Evolutionary conservation across 1,140 invertebrate species (phyloP).

Genomic region (Vanessa tameamea): DNA sequence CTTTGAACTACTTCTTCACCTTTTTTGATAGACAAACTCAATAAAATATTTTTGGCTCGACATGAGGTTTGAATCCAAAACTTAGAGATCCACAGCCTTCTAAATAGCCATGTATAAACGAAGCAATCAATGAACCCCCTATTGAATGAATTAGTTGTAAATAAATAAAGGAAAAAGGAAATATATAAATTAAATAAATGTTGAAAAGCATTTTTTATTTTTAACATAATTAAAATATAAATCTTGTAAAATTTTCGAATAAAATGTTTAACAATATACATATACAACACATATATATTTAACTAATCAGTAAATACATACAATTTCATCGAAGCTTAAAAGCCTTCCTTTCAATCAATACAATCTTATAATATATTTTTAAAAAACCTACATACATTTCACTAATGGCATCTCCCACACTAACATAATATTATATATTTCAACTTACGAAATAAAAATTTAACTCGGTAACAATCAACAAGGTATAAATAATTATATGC

Average conservation of each 20-base stretch:
- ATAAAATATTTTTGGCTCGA: too few relatives aligned
- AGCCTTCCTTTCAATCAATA: slow-evolving; percentile 16
- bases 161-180: background rate
- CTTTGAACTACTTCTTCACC: too few relatives aligned
- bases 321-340: slow-evolving; percentile 31
- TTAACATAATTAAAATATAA: slow-evolving; percentile 78
- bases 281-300: slow-evolving; percentile 42
- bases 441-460: slow-evolving; percentile 14
- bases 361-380: slow-evolving; percentile 26
- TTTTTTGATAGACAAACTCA: too few relatives aligned
- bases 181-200: slow-evolving; percentile 7
- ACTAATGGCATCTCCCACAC: slow-evolving; percentile 66
- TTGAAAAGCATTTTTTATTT: slow-evolving; percentile 70
- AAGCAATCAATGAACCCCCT: background rate
- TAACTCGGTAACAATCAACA: slow-evolving; percentile 28
- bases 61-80: too few relatives aligned
- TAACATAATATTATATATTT: slow-evolving; percentile 19
- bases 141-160: background rate
- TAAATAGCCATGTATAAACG: too few relatives aligned
- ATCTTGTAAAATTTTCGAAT: slow-evolving; percentile 74
- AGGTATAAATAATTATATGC: slow-evolving; percentile 23
- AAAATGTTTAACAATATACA: slow-evolving; percentile 60
- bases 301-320: slow-evolving; percentile 50
- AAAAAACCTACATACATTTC: slow-evolving; percentile 51
- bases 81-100: too few relatives aligned